phyloP scores from a whole-genome alignment of 2,888 invertebrate genomes.

The Entomobrya multifasciata region DNA sequence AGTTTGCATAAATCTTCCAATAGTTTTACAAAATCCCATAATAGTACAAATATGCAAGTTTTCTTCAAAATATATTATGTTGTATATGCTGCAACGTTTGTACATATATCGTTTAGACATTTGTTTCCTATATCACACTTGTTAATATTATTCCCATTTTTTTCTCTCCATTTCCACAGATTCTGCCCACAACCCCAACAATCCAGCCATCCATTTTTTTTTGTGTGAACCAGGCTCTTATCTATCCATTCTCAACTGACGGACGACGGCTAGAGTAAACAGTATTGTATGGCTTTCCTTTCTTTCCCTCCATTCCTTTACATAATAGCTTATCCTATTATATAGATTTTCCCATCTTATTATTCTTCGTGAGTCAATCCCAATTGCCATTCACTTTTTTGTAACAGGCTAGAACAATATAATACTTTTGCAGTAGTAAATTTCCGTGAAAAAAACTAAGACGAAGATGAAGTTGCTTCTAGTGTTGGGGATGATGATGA shows the following conservation, averaged over 20 bases:
- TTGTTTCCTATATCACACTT: too few species aligned
- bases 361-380: background rate
- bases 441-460: background rate
- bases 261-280: constrained; percentile 26
- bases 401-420: too few species aligned
- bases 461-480: background rate
- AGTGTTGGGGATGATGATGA: background rate
- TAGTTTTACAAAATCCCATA: too few species aligned
- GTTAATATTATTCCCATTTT: too few species aligned
- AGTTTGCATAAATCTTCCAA: too few species aligned
- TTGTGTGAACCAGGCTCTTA: background rate
- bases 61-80: too few species aligned
- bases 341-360: background rate
- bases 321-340: constrained; percentile 39
- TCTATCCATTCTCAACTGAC: constrained; percentile 3
- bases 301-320: constrained; percentile 35
- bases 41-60: too few species aligned
- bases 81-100: too few species aligned
- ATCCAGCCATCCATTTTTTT: constrained; percentile 2
- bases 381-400: too few species aligned
- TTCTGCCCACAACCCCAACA: background rate
- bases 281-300: constrained; percentile 5
- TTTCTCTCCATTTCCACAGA: too few species aligned
- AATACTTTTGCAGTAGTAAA: background rate
- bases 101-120: too few species aligned